Evolutionary conservation across 2,797 vertebrate genomes (phyloP), one percentile per base, ranked within the genome.

Genomic region (Coendou prehensilis): DNA sequence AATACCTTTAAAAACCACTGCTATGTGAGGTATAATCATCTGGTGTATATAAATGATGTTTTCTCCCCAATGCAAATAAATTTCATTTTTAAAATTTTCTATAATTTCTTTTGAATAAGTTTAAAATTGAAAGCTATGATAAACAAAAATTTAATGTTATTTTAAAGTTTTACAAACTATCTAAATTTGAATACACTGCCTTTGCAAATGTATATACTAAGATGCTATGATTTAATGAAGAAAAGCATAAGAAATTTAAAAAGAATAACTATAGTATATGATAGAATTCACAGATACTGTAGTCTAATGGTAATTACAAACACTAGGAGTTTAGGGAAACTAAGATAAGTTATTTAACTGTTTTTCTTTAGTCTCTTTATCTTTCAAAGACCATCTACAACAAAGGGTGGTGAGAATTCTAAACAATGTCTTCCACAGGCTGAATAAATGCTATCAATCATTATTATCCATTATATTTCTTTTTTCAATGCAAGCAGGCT

Each of bases 51-150:
- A 82, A 85, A 90, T 79, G 63, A 87, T 3, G 33, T 50, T 26
- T 86, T 82, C 88, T 78, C 59, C 37, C 28, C 18, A 79, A 30
- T 30, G 9, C 45, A 6, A 85, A 90, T 69, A 95, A 59, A 83
- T 76, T 96, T 82, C 73, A 79, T 33, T n/a, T 91, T 87, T 91
- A 41, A 41, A 41, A 61, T 47, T 92, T 94, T 75, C 23, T 80
- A 13, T 69, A 23, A 87, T 81, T 94, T 83, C 5, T 78, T 82
- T 56, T 80, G 41, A 79, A 1, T 64, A 91, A 69, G 22, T 83
- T 84, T 92, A 94, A 54, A 92, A 79, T 69, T 96, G n/a, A 67
- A 91, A 47, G 14, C 8, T 81, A 87, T 89, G 37, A 75, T 75
- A 87, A 96, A 87, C 5, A 52, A n/a, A 94, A 87, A 23, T 11